Base-by-base conservation (phyloP, 92 coral and sea anemone species). In the Metridium senile region DNA sequence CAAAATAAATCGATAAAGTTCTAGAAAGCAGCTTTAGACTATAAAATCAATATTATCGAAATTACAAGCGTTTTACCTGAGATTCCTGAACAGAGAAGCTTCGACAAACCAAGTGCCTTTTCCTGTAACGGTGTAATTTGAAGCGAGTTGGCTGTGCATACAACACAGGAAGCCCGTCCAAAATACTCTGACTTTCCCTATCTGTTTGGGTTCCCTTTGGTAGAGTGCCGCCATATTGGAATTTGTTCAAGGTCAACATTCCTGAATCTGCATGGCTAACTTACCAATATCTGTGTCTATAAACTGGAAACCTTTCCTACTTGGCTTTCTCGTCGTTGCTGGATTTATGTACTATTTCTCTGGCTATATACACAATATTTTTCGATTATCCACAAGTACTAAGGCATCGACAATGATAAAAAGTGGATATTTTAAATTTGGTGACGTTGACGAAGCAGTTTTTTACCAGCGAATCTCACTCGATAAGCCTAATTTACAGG, bases 381-480 rank as follows among this genome's bases (percentile, higher is more conserved):
- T 63, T 63, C 78, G 87, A 75, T 62, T 51, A 57, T 57, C 56
- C 10, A 43, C 23, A 2, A 26, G 30, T 10, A 52, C 39, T 0
- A 10, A 32, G 6, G 11, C 25, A 9, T 22, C 35, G 33, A 79
- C 11, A 9, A 79, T 79, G 71, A 6, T 79, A 19, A 21, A 33
- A 27, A 22, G 69, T 11, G 70, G 71, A 17, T 81, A 75, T 29
- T 18, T 90, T 0, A 81, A 43, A 1, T 76, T 91, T 83, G 79
- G 64, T 34, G 79, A 78, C 62, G 74, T 25, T 20, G 79, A 81
- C 17, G 65, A 89, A 11, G 88, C 77, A 1, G 84, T 93, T 21
- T 93, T 91, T 59, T 91, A 91, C 58, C 91, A 91, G 1, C 81
- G 59, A 27, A 68, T 83, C 33, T 51, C 27, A 0, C 97, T 93